Percentiles rank a stretch among this genome's conserved stretches.
phyloP scores from a whole-genome alignment of 2,888 invertebrate species.

The Apamea anceps region DNA sequence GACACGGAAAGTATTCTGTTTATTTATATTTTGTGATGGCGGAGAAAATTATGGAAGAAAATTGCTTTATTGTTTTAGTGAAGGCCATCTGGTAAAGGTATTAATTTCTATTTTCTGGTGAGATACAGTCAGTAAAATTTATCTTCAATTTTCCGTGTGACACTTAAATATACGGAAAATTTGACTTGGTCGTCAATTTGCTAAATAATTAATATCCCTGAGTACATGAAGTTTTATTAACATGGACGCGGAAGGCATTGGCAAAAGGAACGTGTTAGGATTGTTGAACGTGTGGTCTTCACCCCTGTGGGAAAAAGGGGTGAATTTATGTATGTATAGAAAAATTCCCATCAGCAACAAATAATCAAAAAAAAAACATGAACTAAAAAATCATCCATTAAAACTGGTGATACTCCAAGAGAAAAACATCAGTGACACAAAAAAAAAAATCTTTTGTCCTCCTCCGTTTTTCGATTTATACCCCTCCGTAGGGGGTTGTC shows the following conservation, averaged over 20 bases:
- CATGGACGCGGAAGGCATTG: no score
- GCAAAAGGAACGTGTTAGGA: not conserved
- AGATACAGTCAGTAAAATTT: not conserved
- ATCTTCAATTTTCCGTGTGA: not conserved
- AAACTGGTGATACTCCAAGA: conserved; percentile 13
- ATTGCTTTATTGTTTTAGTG: conserved; percentile 14
- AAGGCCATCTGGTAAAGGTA: not conserved
- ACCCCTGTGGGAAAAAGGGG: not conserved
- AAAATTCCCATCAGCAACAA: not conserved
- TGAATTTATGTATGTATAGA: not conserved
- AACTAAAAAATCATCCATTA: conserved; percentile 8
- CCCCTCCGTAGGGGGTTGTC: conserved; percentile 66
- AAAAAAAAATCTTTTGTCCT: conserved; percentile 37
- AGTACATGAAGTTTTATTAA: not conserved
- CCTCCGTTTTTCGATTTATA: conserved; percentile 67
- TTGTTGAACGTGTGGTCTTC: not conserved
- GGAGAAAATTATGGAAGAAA: conserved; percentile 30
- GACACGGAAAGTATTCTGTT: conserved; percentile 36
- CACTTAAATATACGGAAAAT: not conserved
- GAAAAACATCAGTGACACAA: conserved; percentile 35
- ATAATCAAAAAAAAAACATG: conserved; percentile 8
- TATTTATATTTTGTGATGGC: conserved; percentile 36
- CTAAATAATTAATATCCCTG: not conserved
- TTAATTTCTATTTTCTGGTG: not conserved
- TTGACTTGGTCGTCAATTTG: not conserved